Evolutionary conservation across 2,113 vertebrate genomes (phyloP).

Genomic region (Chloropsis cyanopogon): DNA sequence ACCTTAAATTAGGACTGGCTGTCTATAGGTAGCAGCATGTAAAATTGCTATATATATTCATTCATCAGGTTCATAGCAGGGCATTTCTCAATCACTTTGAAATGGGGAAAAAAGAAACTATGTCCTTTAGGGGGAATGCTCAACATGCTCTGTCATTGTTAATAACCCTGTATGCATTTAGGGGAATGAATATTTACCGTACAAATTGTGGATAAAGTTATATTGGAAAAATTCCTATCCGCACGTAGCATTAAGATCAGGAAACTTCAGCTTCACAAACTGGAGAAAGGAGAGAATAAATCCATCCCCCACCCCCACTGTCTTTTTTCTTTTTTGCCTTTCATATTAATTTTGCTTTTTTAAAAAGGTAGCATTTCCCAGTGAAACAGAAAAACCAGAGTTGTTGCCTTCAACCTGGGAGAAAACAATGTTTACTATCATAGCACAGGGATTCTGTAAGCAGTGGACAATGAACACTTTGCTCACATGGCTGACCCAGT

Average conservation of each 20-base stretch:
- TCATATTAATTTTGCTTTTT: neutral
- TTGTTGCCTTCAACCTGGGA: neutral
- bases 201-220: neutral
- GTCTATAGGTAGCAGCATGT: neutral
- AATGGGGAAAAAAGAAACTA: neutral
- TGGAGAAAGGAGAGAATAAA: neutral
- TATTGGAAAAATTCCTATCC: neutral
- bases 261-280: neutral
- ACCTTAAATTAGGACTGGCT: slow-evolving; percentile 51
- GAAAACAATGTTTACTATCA: slow-evolving; percentile 7
- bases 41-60: neutral
- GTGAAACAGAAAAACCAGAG: neutral
- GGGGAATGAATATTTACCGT: neutral
- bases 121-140: neutral
- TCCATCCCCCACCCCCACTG: accelerated
- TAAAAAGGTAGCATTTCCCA: neutral
- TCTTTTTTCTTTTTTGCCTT: neutral
- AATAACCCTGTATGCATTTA: neutral
- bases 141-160: neutral
- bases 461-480: neutral
- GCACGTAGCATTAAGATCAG: neutral
- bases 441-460: neutral
- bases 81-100: neutral
- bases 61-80: neutral
- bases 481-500: neutral